Conservation (phyloP, 1,140 invertebrate species). For the Bradysia coprophila region DNA sequence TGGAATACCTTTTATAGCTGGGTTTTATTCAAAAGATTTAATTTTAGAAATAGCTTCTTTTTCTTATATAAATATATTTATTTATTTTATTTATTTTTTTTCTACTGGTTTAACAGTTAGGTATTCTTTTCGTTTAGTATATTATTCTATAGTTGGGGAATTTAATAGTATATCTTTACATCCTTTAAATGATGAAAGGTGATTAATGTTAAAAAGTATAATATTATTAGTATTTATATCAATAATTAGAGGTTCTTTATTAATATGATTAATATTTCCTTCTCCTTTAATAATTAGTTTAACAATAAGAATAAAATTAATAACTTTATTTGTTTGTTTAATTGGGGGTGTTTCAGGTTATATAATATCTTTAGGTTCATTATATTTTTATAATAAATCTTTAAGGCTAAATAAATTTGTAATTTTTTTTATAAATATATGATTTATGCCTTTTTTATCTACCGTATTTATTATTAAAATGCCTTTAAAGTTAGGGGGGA, state of each 20-base stretch:
- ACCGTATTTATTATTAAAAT: slow-evolving; percentile 10
- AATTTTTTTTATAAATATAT: slow-evolving; percentile 15
- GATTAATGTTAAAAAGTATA: slow-evolving; percentile 27
- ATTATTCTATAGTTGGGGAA: slow-evolving; percentile 26
- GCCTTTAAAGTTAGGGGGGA: slow-evolving; percentile 4
- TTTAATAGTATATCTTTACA: slow-evolving; percentile 25
- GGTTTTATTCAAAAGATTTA: slow-evolving; percentile 45
- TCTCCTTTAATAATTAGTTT: slow-evolving; percentile 25
- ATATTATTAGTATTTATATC: slow-evolving; percentile 28
- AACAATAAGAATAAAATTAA: slow-evolving; percentile 19
- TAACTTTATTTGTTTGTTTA: slow-evolving; percentile 18
- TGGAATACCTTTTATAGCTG: slow-evolving; percentile 34
- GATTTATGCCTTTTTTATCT: slow-evolving; percentile 20
- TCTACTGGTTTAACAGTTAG: slow-evolving; percentile 30
- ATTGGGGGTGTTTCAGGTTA: slow-evolving; percentile 15
- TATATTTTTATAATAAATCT: slow-evolving; percentile 17
- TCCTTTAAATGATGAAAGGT: slow-evolving; percentile 26
- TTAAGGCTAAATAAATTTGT: slow-evolving; percentile 14
- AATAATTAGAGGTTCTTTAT: slow-evolving; percentile 23
- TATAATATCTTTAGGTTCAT: slow-evolving; percentile 17
- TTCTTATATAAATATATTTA: slow-evolving; percentile 27
- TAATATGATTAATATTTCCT: slow-evolving; percentile 23
- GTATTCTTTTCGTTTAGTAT: slow-evolving; percentile 33
- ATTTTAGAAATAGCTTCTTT: slow-evolving; percentile 33
- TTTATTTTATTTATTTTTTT: slow-evolving; percentile 30